Conservation (phyloP, 2,113 vertebrate species). For the Odocoileus hemionus region DNA sequence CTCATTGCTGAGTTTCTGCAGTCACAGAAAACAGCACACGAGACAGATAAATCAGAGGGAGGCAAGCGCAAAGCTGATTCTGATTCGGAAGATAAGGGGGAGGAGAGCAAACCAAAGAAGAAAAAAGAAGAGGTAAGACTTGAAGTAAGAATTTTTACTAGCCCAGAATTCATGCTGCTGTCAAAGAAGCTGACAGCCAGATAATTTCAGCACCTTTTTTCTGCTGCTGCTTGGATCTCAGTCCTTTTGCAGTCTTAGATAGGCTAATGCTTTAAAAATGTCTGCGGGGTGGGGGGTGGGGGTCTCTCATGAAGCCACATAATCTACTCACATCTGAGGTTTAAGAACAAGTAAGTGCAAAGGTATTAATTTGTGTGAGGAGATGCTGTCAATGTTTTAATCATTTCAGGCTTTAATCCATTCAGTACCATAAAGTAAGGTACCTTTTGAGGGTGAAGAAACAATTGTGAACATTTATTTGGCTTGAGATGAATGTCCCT, state of each 20-base stretch:
- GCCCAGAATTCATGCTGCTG: background rate
- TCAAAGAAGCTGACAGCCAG: background rate
- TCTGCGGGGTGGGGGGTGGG: background rate
- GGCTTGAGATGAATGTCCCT: background rate
- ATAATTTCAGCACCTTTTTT: background rate
- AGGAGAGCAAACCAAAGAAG: slow-evolving; percentile 96
- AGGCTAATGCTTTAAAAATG: background rate
- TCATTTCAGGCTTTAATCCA: background rate
- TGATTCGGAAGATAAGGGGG: slow-evolving; percentile 86
- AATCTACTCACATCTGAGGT: background rate
- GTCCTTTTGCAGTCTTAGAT: background rate
- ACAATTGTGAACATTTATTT: background rate
- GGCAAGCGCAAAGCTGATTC: slow-evolving; percentile 92
- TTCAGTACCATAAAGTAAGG: background rate
- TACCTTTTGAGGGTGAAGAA: background rate
- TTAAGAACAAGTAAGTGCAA: background rate
- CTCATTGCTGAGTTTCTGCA: slow-evolving; percentile 96
- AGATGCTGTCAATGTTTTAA: background rate
- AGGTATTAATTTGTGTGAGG: background rate
- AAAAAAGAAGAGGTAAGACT: slow-evolving; percentile 93
- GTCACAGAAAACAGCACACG: slow-evolving; percentile 91
- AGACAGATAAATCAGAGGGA: slow-evolving; percentile 85
- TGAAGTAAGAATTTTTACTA: background rate
- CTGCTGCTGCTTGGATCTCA: background rate
- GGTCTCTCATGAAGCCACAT: background rate